Evolutionary conservation across 2,888 invertebrate species (phyloP).

Genomic region (Nudaria mundana): DNA sequence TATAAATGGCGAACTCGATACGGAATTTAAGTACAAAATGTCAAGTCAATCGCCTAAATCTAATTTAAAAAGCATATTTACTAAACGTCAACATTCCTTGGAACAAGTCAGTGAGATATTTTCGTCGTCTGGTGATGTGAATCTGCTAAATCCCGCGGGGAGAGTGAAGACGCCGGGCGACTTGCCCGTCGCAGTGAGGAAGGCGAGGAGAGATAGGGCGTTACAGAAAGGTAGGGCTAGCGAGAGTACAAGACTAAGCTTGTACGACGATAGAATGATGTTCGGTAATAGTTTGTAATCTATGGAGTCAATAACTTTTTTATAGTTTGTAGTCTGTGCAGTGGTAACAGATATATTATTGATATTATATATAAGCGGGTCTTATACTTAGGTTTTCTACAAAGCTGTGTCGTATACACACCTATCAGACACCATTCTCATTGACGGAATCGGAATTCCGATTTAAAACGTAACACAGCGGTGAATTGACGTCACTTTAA

Average conservation of each 20-base stretch:
- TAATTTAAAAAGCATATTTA: conserved; percentile 51
- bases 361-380: no score
- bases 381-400: no score
- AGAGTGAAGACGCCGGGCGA: conserved; percentile 92
- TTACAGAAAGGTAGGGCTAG: conserved; percentile 65
- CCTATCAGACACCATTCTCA: no score
- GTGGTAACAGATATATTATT: no score
- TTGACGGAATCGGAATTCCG: no score
- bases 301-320: no score
- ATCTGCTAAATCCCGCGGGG: conserved; percentile 87
- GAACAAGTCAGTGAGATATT: conserved; percentile 90
- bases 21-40: conserved; percentile 54
- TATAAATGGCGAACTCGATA: conserved; percentile 62
- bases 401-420: no score
- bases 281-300: conserved; percentile 76
- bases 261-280: conserved; percentile 96
- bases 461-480: no score
- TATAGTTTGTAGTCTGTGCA: no score
- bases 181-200: conserved; percentile 88
- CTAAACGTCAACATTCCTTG: conserved; percentile 84
- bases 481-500: no score
- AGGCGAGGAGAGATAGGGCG: conserved; percentile 84
- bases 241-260: conserved; percentile 87
- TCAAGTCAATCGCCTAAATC: conserved; percentile 53
- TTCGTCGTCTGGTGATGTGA: conserved; percentile 83